Percentiles rank a stretch among this genome's conserved stretches.
Conservation (phyloP, 2,797 vertebrate species). For the Pipistrellus nathusii region DNA sequence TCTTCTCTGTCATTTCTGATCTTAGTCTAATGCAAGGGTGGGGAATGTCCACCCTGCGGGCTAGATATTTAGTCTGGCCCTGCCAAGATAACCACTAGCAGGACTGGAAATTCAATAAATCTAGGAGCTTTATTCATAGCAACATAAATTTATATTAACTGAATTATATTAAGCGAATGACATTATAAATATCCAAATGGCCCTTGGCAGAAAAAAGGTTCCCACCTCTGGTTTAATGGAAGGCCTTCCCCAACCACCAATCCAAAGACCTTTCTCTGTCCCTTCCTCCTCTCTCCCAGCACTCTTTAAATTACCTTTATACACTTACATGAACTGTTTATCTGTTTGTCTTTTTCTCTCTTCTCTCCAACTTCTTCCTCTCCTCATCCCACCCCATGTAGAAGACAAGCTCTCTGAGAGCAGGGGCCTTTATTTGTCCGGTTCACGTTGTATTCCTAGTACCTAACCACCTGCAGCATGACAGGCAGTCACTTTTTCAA, state of each 20-base stretch:
- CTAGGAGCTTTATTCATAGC: no score
- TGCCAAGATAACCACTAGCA: no score
- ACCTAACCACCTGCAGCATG: background rate
- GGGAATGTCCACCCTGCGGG: no score
- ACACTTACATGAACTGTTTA: background rate
- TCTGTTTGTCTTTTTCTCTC: background rate
- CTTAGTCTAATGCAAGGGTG: background rate
- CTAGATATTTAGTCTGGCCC: no score
- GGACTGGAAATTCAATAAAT: no score
- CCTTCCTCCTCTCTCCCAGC: background rate
- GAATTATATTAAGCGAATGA: no score
- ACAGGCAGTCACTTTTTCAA: background rate
- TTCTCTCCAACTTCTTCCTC: background rate
- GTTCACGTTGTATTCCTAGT: background rate
- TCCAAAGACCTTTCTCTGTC: background rate
- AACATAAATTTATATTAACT: no score
- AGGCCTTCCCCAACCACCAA: background rate
- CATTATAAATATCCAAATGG: no score
- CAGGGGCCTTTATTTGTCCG: background rate
- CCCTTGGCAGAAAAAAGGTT: no score
- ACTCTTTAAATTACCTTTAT: background rate
- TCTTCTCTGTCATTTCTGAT: background rate
- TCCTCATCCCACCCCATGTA: background rate
- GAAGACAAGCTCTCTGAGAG: background rate
- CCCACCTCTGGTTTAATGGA: no score